phyloP scores from a whole-genome alignment of 2,888 invertebrate species.

The Cremastobaeus sp. region DNA sequence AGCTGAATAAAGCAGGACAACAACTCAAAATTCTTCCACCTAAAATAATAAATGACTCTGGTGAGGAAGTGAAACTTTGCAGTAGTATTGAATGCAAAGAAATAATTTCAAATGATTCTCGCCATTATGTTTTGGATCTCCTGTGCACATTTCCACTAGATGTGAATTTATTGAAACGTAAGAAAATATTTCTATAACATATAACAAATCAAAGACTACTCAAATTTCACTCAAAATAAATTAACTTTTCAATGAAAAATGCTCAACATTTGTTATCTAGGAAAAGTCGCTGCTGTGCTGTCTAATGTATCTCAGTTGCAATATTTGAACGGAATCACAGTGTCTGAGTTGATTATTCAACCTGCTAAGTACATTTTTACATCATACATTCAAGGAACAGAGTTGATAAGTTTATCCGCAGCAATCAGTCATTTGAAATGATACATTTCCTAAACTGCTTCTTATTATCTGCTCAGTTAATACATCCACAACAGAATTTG shows the following conservation, averaged over 20 bases:
- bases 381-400: slow-evolving; percentile 91
- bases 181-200: too few relatives aligned
- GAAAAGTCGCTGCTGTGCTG: slow-evolving; percentile 91
- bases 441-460: slow-evolving; percentile 98
- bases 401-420: slow-evolving; percentile 92
- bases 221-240: too few relatives aligned
- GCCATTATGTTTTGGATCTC: slow-evolving; percentile 97
- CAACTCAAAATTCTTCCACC: slow-evolving; percentile 97
- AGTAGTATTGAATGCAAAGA: slow-evolving; percentile 99
- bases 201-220: too few relatives aligned
- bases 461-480: slow-evolving; percentile 86
- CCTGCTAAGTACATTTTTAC: slow-evolving; percentile 97
- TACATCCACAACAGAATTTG: slow-evolving; percentile 83
- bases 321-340: slow-evolving; percentile 93
- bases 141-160: slow-evolving; percentile 98
- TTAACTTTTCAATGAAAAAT: slow-evolving; percentile 96
- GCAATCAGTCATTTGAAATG: slow-evolving; percentile 97
- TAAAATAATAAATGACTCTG: slow-evolving; percentile 94
- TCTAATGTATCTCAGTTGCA: slow-evolving; percentile 88
- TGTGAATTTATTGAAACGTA: slow-evolving; percentile 95
- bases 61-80: slow-evolving; percentile 93
- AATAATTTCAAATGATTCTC: slow-evolving; percentile 98
- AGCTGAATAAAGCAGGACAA: slow-evolving; percentile 91
- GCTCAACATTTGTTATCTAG: slow-evolving; percentile 97
- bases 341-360: slow-evolving; percentile 92